Base-by-base conservation (phyloP, 2,888 invertebrate species). In the Abrostola triplasia region DNA sequence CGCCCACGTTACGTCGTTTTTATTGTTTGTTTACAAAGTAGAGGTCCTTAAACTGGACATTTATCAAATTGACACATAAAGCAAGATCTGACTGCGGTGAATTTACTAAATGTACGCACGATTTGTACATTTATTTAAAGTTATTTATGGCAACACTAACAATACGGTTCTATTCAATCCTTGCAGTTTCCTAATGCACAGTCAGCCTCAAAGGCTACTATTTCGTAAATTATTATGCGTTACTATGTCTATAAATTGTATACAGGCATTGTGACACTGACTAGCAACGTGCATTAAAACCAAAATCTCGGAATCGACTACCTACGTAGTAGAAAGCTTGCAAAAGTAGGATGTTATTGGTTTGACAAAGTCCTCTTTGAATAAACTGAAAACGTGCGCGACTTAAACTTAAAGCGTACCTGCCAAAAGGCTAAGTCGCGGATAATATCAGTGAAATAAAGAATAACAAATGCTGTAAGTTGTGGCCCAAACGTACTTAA, bases 1-100 rank as follows among this genome's bases (percentile, higher is more conserved):
- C 79, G 63, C 86, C 86, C 80, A 88, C 87, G 79, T 82, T 44
- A 63, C 71, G 66, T 73, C 68, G 76, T 81, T 80, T 76, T 77
- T 69, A 71, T 77, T 77, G 72, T 76, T 79, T 78, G 70, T 72
- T 73, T 63, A 73, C 50, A 44, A 66, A 64, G 58, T 55, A 35
- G 56, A 73, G 56, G 35, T 60, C 11, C 49, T 56, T 52, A 60
- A 52, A 66, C 67, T 53, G 59, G 56, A 35, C 50, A 59, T 68
- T 59, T 75, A 66, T 60, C 55, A 66, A 71, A 53, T 63, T 42
- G 37, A 72, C 38, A 35, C 36, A 51, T 68, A 67, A 62, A 63
- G 37, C 40, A 53, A 51, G 40, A 41, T 35, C 41, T 44, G 50
- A 53, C 48, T 44, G 12, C 10, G 40, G 36, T 59, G 13, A 54